Percentiles rank a stretch among this genome's conserved stretches.
These are phyloP conservation scores for Balearica regulorum DNA, from an alignment of 2,797 vertebrate genomes.

Conservation along the genomic window DNA sequence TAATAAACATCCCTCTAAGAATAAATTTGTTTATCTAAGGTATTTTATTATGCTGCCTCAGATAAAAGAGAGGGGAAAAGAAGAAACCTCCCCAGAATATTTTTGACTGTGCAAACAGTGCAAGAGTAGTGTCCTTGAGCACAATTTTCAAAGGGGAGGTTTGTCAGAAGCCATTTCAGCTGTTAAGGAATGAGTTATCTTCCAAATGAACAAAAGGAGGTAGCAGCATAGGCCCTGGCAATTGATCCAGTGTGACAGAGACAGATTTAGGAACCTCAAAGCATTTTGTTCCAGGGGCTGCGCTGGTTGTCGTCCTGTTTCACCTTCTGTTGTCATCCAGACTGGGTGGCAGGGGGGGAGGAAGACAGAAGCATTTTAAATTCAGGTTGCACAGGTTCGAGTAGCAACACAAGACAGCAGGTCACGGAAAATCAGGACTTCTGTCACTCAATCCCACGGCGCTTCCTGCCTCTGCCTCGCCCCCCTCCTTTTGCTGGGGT, in stretches of 20 bases:
- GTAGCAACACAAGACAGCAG: neutral
- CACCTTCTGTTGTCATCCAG: constrained; percentile 35
- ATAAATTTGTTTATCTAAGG: constrained; percentile 71
- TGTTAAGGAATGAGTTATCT: constrained; percentile 53
- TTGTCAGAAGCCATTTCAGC: constrained; percentile 59
- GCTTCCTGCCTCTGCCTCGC: neutral
- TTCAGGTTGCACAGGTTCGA: constrained; percentile 14
- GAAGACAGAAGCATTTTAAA: neutral
- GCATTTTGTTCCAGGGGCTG: constrained; percentile 42
- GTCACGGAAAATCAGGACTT: constrained; percentile 1
- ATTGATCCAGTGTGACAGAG: constrained; percentile 39
- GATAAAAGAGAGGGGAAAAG: constrained; percentile 20
- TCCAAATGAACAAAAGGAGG: constrained; percentile 51
- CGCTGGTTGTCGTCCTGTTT: constrained; percentile 1
- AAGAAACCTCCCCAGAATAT: constrained; percentile 11
- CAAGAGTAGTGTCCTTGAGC: constrained; percentile 60
- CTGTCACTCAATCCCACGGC: neutral
- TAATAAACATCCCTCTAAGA: constrained; percentile 65
- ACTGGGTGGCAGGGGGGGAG: neutral
- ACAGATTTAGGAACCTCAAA: constrained; percentile 50
- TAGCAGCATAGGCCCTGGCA: neutral
- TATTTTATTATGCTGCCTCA: constrained; percentile 64
- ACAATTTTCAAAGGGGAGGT: constrained; percentile 45
- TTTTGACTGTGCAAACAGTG: constrained; percentile 55
- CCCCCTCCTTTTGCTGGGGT: neutral